Evolutionary conservation across 2,797 vertebrate genomes (phyloP), one percentile per base, ranked within the genome.

Genomic region (Spondyliosoma cantharus): DNA sequence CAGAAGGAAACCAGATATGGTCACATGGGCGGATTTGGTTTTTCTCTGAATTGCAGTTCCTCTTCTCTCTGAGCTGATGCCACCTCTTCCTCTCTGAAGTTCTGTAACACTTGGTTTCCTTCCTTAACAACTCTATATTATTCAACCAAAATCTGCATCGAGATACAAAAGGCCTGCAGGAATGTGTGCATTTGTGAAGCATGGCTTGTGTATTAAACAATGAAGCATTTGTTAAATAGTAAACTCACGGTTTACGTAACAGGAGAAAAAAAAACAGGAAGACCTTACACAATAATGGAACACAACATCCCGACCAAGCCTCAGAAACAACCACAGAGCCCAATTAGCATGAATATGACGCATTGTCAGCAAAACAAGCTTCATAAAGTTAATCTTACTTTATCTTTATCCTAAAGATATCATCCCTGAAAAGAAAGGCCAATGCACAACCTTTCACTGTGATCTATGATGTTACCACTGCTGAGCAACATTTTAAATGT

Each of bases 1-100:
- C 88, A 90, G 91, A 81, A 95, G 94, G 95, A 97, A 96, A 95
- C 88, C 86, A 91, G 86, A 82, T 65, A 0, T 27, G 67, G 90
- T 94, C 93, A 94, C 91, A 89, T 85, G 65, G 84, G 86, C 74
- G 71, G 89, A 87, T 93, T 93, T 94, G 94, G 93, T 96, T 96
- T 96, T 96, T 96, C 95, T 95, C 82, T 88, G 94, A 96, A 96
- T 92, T 86, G 81, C 84, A 76, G 75, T 84, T 91, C 89, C 76
- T 82, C 82, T 81, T 86, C 68, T 68, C 37, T 78, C 59, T 83
- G 75, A 83, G 68, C 63, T 17, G 61, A 84, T 90, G 84, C 76
- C 80, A 87, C 61, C 63, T 71, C 59, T 89, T 91, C 84, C 90
- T 88, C 49, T 78, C 12, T 68, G 15, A 48, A 9, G 6, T 3